Percentiles rank a stretch among this genome's conserved stretches.
phyloP scores from a whole-genome alignment of 2,888 invertebrate genomes.

The Drosophila maculinotata region DNA sequence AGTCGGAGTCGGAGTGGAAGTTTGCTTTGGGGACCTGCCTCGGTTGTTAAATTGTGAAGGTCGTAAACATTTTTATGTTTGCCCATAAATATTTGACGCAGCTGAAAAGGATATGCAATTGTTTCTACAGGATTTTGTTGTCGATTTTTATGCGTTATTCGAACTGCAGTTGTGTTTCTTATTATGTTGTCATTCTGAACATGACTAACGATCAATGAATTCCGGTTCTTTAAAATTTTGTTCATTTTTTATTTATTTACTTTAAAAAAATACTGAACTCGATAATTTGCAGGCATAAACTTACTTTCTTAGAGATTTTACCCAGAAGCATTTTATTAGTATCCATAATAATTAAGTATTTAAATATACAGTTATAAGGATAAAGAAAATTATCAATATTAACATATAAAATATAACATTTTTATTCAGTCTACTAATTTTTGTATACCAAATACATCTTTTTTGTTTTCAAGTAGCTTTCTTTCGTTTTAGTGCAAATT shows the following conservation, averaged over 20 bases:
- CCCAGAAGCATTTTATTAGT: no score
- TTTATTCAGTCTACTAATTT: neutral
- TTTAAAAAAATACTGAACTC: no score
- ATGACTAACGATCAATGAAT: neutral
- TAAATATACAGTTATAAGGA: no score
- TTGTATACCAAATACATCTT: neutral
- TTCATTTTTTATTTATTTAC: no score
- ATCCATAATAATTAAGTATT: no score
- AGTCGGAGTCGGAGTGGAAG: neutral
- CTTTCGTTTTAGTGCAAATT: neutral
- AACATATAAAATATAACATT: no score
- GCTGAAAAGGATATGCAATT: constrained; percentile 59
- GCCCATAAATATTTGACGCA: constrained; percentile 72
- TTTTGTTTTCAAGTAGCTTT: neutral
- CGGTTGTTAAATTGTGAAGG: constrained; percentile 73
- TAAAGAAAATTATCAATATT: no score
- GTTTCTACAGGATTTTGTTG: constrained; percentile 20
- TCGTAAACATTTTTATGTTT: constrained; percentile 77
- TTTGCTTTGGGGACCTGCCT: constrained; percentile 30
- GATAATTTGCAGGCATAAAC: no score
- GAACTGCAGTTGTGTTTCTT: constrained; percentile 9
- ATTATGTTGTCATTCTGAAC: constrained; percentile 16
- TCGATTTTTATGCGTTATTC: constrained; percentile 29
- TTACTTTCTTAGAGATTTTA: no score
- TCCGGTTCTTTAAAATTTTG: no score